phyloP scores from a whole-genome alignment of 2,113 vertebrate genomes.

The Myanophis thanlyinensis region DNA sequence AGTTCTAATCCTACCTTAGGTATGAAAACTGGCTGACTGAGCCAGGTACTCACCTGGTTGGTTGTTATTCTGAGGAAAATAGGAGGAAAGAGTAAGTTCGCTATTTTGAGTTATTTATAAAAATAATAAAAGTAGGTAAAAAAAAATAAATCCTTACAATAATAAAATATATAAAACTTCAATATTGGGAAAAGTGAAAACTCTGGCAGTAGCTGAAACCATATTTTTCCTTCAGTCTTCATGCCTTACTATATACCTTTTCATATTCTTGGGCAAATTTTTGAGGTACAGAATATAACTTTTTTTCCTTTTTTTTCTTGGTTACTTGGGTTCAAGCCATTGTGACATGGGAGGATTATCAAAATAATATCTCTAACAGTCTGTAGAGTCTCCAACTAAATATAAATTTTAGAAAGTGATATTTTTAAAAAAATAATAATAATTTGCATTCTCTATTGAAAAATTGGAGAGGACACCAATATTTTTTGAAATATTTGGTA shows the following conservation, averaged over 20 bases:
- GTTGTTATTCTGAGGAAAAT: no score
- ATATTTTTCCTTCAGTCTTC: neutral
- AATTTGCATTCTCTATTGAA: neutral
- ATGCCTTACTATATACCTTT: neutral
- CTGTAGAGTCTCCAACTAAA: neutral
- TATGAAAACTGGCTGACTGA: no score
- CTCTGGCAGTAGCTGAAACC: neutral
- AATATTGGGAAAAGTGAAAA: neutral
- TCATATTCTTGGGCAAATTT: neutral
- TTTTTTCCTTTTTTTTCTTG: neutral
- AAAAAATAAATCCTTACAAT: neutral
- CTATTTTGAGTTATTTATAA: no score
- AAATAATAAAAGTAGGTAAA: no score
- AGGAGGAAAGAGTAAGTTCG: no score
- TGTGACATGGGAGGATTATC: constrained; percentile 11
- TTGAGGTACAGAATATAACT: neutral
- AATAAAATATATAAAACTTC: neutral
- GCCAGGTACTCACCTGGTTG: no score
- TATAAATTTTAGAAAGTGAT: neutral
- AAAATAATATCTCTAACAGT: neutral
- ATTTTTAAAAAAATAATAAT: neutral
- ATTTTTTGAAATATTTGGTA: neutral
- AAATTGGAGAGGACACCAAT: neutral
- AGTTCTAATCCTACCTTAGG: no score
- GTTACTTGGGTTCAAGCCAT: neutral